Conservation (phyloP, 2,797 vertebrate species). For the Epinephelus awoara region DNA sequence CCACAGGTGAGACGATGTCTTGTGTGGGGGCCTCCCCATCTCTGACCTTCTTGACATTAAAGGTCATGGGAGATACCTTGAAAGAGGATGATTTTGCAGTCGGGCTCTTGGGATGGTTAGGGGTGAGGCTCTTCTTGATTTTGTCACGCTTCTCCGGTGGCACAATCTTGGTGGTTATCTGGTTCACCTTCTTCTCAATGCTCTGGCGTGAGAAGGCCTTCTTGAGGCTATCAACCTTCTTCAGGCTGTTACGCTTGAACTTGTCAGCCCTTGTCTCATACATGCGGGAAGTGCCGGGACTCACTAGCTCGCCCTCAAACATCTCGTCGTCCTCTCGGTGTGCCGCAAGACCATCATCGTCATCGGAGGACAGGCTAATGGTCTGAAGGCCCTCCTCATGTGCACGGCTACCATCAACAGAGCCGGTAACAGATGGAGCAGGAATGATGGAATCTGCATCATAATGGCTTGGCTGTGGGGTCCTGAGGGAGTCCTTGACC, state of each 20-base stretch:
- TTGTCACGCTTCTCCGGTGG: constrained; percentile 94
- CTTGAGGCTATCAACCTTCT: constrained; percentile 96
- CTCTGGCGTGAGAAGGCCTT: constrained; percentile 96
- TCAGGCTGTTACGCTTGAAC: constrained; percentile 94
- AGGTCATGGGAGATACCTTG: constrained; percentile 91
- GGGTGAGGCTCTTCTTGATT: constrained; percentile 93
- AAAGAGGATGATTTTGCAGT: constrained; percentile 90
- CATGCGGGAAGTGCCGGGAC: constrained; percentile 73
- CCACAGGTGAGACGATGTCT: constrained; percentile 36
- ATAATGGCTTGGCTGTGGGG: constrained; percentile 83
- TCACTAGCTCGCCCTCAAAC: constrained; percentile 65
- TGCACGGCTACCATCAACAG: constrained; percentile 84
- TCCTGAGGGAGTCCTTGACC: constrained; percentile 87
- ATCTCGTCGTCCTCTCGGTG: constrained; percentile 84
- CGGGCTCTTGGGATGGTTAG: constrained; percentile 91
- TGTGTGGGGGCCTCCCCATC: constrained; percentile 71
- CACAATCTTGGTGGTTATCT: constrained; percentile 94
- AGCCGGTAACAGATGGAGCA: constrained; percentile 70
- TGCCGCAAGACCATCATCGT: constrained; percentile 79
- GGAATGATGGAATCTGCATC: constrained; percentile 83
- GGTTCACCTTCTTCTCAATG: constrained; percentile 96
- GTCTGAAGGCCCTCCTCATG: constrained; percentile 92
- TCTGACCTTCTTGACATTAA: constrained; percentile 89
- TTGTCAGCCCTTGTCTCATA: constrained; percentile 91
- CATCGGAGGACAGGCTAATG: constrained; percentile 92